Percentiles rank a stretch among this genome's conserved stretches.
Evolutionary conservation across 2,888 invertebrate species (phyloP).

Genomic region (Drosophila prolongata): DNA sequence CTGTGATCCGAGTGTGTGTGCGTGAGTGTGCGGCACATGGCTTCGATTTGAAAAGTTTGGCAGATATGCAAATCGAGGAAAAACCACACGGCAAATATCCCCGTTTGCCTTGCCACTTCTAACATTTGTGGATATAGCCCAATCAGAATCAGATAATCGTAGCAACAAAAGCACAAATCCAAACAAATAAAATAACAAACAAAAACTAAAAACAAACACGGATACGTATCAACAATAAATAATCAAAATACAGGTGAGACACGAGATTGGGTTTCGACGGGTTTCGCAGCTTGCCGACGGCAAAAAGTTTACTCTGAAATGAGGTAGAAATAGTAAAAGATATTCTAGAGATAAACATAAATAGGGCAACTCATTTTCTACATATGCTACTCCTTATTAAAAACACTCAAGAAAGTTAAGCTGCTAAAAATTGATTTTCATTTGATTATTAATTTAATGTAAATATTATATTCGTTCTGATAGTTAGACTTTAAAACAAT

Average conservation of each 20-base stretch:
- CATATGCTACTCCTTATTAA: no score
- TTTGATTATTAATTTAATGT: no score
- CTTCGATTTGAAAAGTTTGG: conserved; percentile 26
- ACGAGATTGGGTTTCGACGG: conserved; percentile 19
- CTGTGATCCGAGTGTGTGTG: conserved; percentile 16
- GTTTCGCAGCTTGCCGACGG: conserved; percentile 50
- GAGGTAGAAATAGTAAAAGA: neutral
- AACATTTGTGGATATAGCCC: conserved; percentile 35
- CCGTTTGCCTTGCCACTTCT: conserved; percentile 15
- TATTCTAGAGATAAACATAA: neutral
- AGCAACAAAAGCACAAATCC: conserved; percentile 47
- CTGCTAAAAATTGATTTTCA: no score
- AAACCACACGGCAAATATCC: conserved; percentile 3
- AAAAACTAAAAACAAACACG: conserved; percentile 43
- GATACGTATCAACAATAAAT: conserved; percentile 52
- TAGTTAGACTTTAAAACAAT: no score
- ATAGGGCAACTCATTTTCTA: neutral
- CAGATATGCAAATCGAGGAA: conserved; percentile 14
- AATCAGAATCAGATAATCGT: neutral
- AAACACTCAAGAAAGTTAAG: no score
- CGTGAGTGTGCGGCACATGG: conserved; percentile 18
- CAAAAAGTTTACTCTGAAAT: neutral
- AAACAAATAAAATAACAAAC: conserved; percentile 24
- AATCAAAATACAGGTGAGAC: conserved; percentile 60
- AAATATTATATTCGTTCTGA: no score